These are phyloP conservation scores for Epizoanthus rinbou DNA, from an alignment of 92 coral and sea anemone species.

Conservation along the genomic window DNA sequence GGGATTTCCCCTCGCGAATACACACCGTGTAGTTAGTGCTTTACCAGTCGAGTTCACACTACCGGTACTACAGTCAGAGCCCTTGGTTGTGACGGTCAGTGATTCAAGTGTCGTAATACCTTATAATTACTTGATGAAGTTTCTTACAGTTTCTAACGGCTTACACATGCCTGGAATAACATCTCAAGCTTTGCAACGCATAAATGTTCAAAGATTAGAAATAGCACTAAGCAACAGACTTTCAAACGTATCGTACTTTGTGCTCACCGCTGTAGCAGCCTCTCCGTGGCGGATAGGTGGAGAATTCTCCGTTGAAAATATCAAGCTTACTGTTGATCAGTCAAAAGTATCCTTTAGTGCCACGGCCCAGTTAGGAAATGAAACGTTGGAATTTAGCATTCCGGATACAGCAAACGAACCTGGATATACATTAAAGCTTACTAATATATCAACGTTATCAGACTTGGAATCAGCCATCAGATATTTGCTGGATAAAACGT, in stretches of 20 bases:
- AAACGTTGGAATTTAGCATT: conserved; percentile 1
- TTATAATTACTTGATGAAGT: conserved; percentile 36
- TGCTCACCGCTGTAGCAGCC: conserved; percentile 24
- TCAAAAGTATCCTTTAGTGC: conserved; percentile 30
- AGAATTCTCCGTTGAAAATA: conserved; percentile 22
- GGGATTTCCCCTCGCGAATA: neutral
- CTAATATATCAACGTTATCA: neutral
- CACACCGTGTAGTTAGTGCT: neutral
- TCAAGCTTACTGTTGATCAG: conserved; percentile 17
- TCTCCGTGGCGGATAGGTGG: conserved; percentile 38
- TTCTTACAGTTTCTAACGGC: conserved; percentile 39
- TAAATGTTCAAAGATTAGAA: conserved; percentile 30
- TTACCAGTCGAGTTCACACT: conserved; percentile 54
- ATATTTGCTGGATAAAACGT: conserved; percentile 18
- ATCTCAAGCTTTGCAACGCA: conserved; percentile 16
- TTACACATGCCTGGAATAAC: conserved; percentile 37
- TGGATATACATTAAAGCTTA: conserved; percentile 33
- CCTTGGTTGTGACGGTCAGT: conserved; percentile 19
- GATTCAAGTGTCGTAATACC: conserved; percentile 18
- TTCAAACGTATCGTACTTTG: conserved; percentile 23
- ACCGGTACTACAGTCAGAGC: conserved; percentile 22
- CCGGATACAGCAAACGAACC: neutral
- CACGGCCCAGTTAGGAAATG: conserved; percentile 2
- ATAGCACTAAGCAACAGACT: conserved; percentile 28
- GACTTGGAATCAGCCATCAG: conserved; percentile 25